Evolutionary conservation across 2,113 vertebrate species (phyloP).

Genomic region (Melanerpes formicivorus): DNA sequence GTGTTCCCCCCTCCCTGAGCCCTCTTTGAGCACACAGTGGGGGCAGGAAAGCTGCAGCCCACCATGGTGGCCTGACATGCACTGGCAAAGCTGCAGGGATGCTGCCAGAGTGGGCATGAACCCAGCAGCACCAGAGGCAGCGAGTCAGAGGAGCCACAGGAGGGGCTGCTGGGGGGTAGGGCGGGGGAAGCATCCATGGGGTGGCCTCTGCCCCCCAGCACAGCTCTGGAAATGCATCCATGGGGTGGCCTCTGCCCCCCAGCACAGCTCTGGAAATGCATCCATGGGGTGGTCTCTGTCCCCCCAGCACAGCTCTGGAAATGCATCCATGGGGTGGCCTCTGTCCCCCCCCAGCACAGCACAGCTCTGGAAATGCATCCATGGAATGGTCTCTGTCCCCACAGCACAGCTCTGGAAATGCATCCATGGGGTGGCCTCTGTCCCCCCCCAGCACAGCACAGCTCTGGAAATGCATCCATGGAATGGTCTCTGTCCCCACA

Average conservation of each 20-base stretch:
- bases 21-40: not conserved
- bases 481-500: not conserved
- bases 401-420: too few species aligned
- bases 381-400: too few species aligned
- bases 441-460: too few species aligned
- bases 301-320: not conserved
- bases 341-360: too few species aligned
- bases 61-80: not conserved
- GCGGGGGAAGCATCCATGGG: too few species aligned
- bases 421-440: too few species aligned
- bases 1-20: rapidly evolving
- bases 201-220: not conserved
- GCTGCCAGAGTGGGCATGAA: not conserved
- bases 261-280: not conserved
- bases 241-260: not conserved
- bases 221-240: not conserved
- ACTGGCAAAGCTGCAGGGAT: not conserved
- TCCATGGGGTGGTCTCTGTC: not conserved
- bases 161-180: not conserved
- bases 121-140: not conserved
- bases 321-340: not conserved
- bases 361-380: too few species aligned
- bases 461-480: too few species aligned
- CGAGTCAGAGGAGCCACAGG: rapidly evolving
- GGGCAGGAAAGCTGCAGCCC: not conserved